Evolutionary conservation across 1,140 invertebrate genomes (phyloP).

Genomic region (Cydia pomonella): DNA sequence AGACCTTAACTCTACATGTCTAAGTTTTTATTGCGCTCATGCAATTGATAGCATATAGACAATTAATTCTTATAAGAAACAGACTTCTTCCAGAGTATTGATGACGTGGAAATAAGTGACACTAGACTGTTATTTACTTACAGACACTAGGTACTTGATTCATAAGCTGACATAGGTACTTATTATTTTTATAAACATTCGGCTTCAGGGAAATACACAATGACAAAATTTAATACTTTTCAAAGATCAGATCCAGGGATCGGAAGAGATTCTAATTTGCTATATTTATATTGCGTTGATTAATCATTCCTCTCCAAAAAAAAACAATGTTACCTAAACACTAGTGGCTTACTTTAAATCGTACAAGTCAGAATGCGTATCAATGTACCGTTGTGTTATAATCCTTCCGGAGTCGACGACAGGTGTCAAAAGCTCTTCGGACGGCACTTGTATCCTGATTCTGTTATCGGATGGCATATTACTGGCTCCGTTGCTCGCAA

Average conservation of each 20-base stretch:
- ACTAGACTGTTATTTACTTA: too few species aligned
- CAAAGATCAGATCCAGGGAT: background rate
- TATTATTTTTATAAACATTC: too few species aligned
- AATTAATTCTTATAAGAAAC: too few species aligned
- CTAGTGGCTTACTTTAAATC: slow-evolving; percentile 60
- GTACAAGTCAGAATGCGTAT: slow-evolving; percentile 66
- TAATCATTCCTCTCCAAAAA: background rate
- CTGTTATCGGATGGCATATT: slow-evolving; percentile 81
- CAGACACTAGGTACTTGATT: too few species aligned
- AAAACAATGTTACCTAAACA: background rate
- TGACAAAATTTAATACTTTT: background rate
- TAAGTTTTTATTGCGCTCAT: too few species aligned
- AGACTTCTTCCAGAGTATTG: too few species aligned
- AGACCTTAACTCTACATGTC: too few species aligned
- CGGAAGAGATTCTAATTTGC: background rate
- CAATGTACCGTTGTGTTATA: slow-evolving; percentile 63
- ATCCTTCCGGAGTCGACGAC: slow-evolving; percentile 84
- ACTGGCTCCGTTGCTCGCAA: slow-evolving; percentile 59
- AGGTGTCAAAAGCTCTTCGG: slow-evolving; percentile 85
- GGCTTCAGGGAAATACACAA: background rate
- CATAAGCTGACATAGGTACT: too few species aligned
- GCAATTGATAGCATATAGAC: too few species aligned
- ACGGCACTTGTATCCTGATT: slow-evolving; percentile 84
- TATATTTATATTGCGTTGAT: slow-evolving; percentile 7
- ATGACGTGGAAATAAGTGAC: too few species aligned